Percentiles rank a stretch among this genome's conserved stretches.
phyloP scores from a whole-genome alignment of 1,140 invertebrate genomes.

The Oedothorax gibbosus region DNA sequence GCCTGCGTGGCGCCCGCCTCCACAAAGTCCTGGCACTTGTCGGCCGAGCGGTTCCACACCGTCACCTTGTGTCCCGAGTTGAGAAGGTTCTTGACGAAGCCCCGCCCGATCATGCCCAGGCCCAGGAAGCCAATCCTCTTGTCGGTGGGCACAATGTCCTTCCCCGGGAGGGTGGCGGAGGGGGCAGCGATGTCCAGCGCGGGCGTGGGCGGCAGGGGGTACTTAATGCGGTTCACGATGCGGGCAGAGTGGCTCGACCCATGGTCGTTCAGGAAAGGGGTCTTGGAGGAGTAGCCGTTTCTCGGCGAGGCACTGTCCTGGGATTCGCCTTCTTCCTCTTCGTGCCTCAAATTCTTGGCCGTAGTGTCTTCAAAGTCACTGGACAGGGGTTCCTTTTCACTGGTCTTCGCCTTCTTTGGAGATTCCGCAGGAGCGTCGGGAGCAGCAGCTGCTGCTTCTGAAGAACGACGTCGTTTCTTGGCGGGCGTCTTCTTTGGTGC shows the following conservation, averaged over 20 bases:
- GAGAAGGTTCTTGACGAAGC: conserved; percentile 94
- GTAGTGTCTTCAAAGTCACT: background rate
- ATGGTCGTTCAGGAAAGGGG: too few species aligned
- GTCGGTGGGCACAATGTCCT: conserved; percentile 78
- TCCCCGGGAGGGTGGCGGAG: background rate
- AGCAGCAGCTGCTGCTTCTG: background rate
- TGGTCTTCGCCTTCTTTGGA: background rate
- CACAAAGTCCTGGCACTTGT: conserved; percentile 86
- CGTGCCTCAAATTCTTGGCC: background rate
- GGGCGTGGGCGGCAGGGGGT: conserved; percentile 69
- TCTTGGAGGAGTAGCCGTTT: background rate
- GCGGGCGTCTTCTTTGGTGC: background rate
- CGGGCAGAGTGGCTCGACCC: background rate
- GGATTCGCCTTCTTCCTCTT: background rate
- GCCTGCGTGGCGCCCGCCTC: conserved; percentile 79
- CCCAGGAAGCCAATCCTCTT: conserved; percentile 95
- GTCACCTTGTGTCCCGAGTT: conserved; percentile 93
- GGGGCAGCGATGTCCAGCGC: conserved; percentile 82
- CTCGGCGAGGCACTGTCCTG: background rate
- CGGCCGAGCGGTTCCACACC: conserved; percentile 92
- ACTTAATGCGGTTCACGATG: too few species aligned
- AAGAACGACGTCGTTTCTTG: background rate
- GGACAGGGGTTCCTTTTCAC: background rate
- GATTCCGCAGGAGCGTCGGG: background rate
- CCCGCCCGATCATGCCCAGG: conserved; percentile 95